Base-by-base conservation (phyloP, 2,113 vertebrate genomes). In the Axis porcinus region DNA sequence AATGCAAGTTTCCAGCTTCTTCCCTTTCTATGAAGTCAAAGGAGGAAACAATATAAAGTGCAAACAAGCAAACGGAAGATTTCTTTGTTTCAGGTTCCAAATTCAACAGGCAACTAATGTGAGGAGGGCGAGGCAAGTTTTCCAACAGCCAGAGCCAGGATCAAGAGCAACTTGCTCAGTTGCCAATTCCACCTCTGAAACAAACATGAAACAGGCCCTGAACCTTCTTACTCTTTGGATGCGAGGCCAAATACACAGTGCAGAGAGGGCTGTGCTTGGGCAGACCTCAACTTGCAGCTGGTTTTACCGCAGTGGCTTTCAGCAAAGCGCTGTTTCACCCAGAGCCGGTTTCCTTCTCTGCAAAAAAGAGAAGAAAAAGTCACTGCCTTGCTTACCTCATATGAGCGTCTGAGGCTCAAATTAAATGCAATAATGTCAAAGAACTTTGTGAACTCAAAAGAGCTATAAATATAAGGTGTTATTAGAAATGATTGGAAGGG, bases 371-470 rank as follows among this genome's bases (percentile, higher is more conserved):
- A 93, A 70, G 67, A 57, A 93, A 91, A 95, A 93, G 30, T 86
- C 81, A 82, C 25, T 10, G 1, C 86, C 74, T 97, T 57, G 67
- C 67, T 98, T 92, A 97, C 96, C 82, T 98, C 97, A 96, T 96
- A 47, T 17, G n/a, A 92, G 92, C 25, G 62, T 93, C 85, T 95
- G 67, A 95, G 57, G 60, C 58, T 74, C 94, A 85, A 54, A 98
- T 98, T 96, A 97, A 96, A 89, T 8, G 54, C 0, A 55, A 96
- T 95, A 84, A 85, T 79, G 96, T 97, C 85, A 93, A 83, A 81
- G 91, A 89, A 91, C 78, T 97, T 47, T 96, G 92, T 58, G 84
- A 97, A 60, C 64, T 58, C n/a, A 55, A 45, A 88, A 95, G 96
- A 91, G 76, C 89, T 85, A 43, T 79, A 90, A 96, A 89, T 86